These are phyloP conservation scores for Sylvilagus floridanus DNA, from an alignment of 2,797 vertebrate species.

Conservation along the genomic window DNA sequence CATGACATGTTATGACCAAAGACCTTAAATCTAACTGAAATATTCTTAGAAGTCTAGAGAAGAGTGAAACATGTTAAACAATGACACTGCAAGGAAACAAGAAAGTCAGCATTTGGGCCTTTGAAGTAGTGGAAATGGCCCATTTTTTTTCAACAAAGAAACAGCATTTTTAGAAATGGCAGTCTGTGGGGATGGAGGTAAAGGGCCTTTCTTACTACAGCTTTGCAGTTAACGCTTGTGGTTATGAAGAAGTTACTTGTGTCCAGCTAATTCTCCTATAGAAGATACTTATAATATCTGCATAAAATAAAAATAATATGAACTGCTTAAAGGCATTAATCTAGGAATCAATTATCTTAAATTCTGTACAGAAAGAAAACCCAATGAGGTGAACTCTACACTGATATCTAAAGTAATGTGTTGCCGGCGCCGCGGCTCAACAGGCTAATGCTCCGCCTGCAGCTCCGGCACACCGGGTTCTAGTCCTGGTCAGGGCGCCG, in stretches of 20 bases:
- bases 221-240: background rate
- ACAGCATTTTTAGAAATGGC: background rate
- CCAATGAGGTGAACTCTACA: background rate
- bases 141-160: background rate
- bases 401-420: background rate
- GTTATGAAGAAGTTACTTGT: background rate
- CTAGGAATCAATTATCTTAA: background rate
- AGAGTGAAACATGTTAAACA: background rate
- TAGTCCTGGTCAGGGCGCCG: no score
- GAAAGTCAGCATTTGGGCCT: background rate
- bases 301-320: background rate
- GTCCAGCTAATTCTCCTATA: background rate
- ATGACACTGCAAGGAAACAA: background rate
- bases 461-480: no score
- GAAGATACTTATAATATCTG: slow-evolving; percentile 26
- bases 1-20: background rate
- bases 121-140: background rate
- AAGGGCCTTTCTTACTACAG: background rate
- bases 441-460: no score
- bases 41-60: background rate
- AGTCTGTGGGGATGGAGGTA: background rate
- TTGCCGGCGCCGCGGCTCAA: background rate
- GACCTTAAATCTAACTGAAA: background rate
- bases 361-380: background rate
- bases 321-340: background rate